These are phyloP conservation scores for Diprion similis DNA, from an alignment of 1,140 invertebrate genomes.

Conservation along the genomic window DNA sequence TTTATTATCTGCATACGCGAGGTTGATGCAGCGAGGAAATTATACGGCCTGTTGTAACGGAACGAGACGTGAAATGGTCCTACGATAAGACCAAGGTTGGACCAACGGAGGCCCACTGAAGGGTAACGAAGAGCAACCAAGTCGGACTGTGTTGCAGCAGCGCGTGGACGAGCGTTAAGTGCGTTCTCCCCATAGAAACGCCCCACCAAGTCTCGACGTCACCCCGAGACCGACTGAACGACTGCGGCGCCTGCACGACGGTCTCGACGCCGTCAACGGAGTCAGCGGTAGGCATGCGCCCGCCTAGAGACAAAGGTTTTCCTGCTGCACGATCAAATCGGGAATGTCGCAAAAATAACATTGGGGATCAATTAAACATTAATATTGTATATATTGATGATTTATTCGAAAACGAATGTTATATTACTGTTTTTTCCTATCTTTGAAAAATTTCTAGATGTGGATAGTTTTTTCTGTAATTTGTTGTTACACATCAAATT, in stretches of 20 bases:
- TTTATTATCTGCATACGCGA: neutral
- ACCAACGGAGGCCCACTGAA: constrained; percentile 19
- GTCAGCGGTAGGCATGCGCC: constrained; percentile 32
- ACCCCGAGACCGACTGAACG: constrained; percentile 28
- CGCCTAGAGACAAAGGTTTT: neutral
- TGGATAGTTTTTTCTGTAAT: too few species aligned
- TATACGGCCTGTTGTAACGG: neutral
- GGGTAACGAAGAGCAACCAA: constrained; percentile 21
- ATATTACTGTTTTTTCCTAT: too few species aligned
- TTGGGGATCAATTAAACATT: neutral
- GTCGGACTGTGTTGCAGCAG: constrained; percentile 32
- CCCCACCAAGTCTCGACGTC: constrained; percentile 31
- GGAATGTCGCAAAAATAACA: neutral
- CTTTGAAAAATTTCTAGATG: too few species aligned
- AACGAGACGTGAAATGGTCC: neutral
- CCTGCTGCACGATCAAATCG: neutral
- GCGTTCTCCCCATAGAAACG: constrained; percentile 30
- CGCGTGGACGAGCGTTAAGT: constrained; percentile 26
- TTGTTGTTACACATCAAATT: too few species aligned
- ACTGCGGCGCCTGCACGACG: constrained; percentile 34
- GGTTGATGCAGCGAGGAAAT: constrained; percentile 14
- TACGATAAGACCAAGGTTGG: neutral
- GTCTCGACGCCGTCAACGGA: constrained; percentile 24
- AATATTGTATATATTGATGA: too few species aligned
- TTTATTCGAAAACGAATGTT: too few species aligned